Conservation (phyloP, 2,888 invertebrate species). For the Chymomyza procnemis region DNA sequence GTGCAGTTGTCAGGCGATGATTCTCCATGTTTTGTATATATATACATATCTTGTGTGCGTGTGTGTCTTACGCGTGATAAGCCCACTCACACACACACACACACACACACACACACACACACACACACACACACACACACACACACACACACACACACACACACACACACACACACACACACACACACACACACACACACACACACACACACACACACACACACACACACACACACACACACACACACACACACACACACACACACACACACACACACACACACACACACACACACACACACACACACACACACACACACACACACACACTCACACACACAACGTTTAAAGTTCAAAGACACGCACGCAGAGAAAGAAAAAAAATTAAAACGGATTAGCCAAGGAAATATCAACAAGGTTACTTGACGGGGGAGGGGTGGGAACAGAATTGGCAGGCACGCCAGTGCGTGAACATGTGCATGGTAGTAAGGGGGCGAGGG, state of each 20-base stretch:
- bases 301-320: neutral
- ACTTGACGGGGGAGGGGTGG: too few species aligned
- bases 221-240: conserved; percentile 23
- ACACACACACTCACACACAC: neutral
- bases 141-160: neutral
- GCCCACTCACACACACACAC: neutral
- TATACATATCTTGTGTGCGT: conserved; percentile 6
- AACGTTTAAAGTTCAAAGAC: conserved; percentile 59
- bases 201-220: conserved; percentile 36
- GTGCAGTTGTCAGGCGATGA: conserved; percentile 6
- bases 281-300: neutral
- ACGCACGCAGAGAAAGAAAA: conserved; percentile 35
- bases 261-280: conserved; percentile 47
- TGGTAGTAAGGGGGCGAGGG: too few species aligned
- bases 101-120: conserved; percentile 28
- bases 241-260: neutral
- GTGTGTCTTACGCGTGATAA: conserved; percentile 10
- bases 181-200: neutral
- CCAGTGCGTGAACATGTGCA: too few species aligned
- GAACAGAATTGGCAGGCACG: neutral
- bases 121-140: conserved; percentile 33
- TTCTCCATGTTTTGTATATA: conserved; percentile 10
- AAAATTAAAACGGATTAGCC: conserved; percentile 51
- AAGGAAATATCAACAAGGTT: neutral
- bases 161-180: conserved; percentile 46